These are phyloP conservation scores for Sturmia bella DNA, from an alignment of 2,888 invertebrate species.

Conservation along the genomic window DNA sequence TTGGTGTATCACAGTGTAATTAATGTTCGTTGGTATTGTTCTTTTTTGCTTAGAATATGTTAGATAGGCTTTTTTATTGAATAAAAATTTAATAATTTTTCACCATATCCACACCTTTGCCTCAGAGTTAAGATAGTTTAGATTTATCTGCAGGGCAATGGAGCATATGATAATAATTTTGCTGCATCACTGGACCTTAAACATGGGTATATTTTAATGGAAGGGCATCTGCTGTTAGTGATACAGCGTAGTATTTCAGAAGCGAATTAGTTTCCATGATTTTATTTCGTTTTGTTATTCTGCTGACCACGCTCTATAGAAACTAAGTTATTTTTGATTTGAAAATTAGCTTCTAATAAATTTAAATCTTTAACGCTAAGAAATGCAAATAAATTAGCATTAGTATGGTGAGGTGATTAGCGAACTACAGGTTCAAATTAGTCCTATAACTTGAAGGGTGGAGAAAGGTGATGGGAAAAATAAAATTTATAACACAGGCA, in stretches of 20 bases:
- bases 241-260: constrained; percentile 41
- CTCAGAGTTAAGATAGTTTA: too few species aligned
- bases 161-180: too few species aligned
- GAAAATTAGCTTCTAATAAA: constrained; percentile 52
- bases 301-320: constrained; percentile 28
- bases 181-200: too few species aligned
- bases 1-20: too few species aligned
- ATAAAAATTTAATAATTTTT: too few species aligned
- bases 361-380: constrained; percentile 38
- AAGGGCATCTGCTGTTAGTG: too few species aligned
- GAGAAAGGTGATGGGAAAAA: constrained; percentile 11
- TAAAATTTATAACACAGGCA: constrained; percentile 20
- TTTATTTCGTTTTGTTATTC: not conserved
- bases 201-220: too few species aligned
- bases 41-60: too few species aligned
- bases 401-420: constrained; percentile 56
- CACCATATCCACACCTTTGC: too few species aligned
- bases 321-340: constrained; percentile 47
- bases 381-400: constrained; percentile 66
- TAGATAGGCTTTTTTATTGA: too few species aligned
- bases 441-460: constrained; percentile 46
- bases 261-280: constrained; percentile 40
- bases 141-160: too few species aligned
- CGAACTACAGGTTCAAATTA: constrained; percentile 57
- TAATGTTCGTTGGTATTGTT: too few species aligned